Evolutionary conservation across 2,888 invertebrate species (phyloP).

Genomic region (Cremastinae sp.): DNA sequence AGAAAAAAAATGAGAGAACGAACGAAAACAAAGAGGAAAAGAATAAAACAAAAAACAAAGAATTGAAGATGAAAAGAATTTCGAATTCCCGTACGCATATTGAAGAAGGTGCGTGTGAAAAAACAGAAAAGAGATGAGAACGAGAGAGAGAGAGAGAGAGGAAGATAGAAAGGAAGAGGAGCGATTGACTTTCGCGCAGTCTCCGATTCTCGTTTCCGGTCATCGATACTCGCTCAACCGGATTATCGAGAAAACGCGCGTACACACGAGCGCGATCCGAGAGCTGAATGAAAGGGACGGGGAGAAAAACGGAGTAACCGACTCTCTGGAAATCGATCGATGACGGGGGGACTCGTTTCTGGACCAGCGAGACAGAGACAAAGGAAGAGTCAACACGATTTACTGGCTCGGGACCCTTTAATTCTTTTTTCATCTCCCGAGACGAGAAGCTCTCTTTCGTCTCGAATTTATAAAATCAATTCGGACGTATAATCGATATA

Average conservation of each 20-base stretch:
- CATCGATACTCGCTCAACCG: slow-evolving; percentile 70
- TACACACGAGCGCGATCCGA: slow-evolving; percentile 34
- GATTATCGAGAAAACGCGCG: slow-evolving; percentile 62
- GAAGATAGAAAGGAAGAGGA: slow-evolving; percentile 4
- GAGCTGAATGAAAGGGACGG: slow-evolving; percentile 69
- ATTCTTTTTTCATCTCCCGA: slow-evolving; percentile 57
- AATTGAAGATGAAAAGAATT: slow-evolving; percentile 20
- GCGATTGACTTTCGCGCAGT: slow-evolving; percentile 68
- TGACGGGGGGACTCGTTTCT: slow-evolving; percentile 46
- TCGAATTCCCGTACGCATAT: slow-evolving; percentile 32
- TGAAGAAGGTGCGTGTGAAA: slow-evolving; percentile 28
- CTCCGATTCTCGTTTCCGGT: slow-evolving; percentile 57
- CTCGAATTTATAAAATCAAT: slow-evolving; percentile 30
- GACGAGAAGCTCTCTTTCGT: slow-evolving; percentile 31
- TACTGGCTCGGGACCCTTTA: slow-evolving; percentile 62
- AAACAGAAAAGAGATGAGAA: slow-evolving; percentile 3
- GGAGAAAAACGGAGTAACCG: slow-evolving; percentile 60
- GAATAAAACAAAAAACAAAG: background rate
- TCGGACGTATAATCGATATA: slow-evolving; percentile 44
- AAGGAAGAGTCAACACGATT: slow-evolving; percentile 60
- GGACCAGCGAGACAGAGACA: slow-evolving; percentile 52
- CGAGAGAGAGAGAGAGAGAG: slow-evolving; percentile 36
- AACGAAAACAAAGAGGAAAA: background rate
- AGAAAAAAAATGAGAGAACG: background rate
- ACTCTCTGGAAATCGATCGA: slow-evolving; percentile 62